A percentile compares a stretch with the other conserved stretches of the same genome.
Conservation (phyloP, 2,113 vertebrate species). For the Mormyrus iriodes region DNA sequence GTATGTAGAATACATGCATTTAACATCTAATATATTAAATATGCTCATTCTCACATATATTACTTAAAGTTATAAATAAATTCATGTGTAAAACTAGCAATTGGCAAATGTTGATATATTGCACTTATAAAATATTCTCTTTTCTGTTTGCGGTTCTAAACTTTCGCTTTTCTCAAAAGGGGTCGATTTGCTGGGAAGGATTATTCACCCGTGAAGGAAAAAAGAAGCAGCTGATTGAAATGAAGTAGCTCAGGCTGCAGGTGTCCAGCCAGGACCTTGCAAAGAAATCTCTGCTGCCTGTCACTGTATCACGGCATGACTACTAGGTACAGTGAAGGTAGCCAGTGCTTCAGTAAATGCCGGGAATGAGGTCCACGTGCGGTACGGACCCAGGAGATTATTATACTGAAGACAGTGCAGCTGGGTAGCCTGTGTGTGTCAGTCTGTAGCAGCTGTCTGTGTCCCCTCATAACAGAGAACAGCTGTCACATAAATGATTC, state of each 20-base stretch:
- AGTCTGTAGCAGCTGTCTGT: not conserved
- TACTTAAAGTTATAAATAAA: constrained; percentile 1
- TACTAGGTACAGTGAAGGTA: not conserved
- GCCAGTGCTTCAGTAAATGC: not conserved
- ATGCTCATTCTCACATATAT: not conserved
- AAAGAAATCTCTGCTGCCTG: not conserved
- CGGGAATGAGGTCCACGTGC: not conserved
- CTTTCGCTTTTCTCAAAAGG: constrained; percentile 4
- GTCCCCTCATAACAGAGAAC: not conserved
- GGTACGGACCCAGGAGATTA: not conserved
- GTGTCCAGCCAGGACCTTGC: not conserved
- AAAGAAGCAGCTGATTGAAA: not conserved
- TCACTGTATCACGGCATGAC: not conserved
- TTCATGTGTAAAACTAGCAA: constrained; percentile 10
- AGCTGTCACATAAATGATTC: not conserved
- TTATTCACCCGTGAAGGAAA: not conserved
- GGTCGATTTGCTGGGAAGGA: not conserved
- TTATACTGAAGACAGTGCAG: not conserved
- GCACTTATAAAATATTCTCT: not conserved
- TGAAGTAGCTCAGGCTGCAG: not conserved
- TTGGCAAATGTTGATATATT: constrained; percentile 14
- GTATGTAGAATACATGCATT: not conserved
- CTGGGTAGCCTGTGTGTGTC: not conserved
- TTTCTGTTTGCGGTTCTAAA: not conserved
- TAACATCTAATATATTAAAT: not conserved